Evolutionary conservation across 2,113 vertebrate species (phyloP), one percentile per base, ranked within the genome.

Genomic region (Atrichornis clamosus): DNA sequence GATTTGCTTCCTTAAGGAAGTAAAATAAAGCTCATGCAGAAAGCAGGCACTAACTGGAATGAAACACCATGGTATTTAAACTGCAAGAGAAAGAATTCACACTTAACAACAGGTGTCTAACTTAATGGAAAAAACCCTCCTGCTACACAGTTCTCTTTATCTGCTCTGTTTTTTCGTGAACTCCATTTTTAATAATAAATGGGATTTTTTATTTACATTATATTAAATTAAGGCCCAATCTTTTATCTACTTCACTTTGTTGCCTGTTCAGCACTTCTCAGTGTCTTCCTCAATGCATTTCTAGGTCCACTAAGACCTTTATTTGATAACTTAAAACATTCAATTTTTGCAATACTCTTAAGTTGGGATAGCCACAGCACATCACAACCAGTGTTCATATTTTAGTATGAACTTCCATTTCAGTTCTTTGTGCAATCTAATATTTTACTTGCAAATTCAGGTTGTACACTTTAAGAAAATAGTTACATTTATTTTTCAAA

Each of bases 191-290:
- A 73, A 67, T 42, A 77, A 59, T 33, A 70, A 67, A n/a, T 65
- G 7, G 0, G 0, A 41, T 7, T n/a, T 52, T 74, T 1, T 32
- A 21, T 42, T 87, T 84, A 32, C 10, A 7, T 47, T 3, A 2
- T 73, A 58, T 49, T 58, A 4, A 44, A 6, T 62, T 44, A 52
- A 37, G 18, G 13, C 2, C 7, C 14, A 41, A 1, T 58, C 18
- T 76, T 65, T 47, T 53, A 32, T 53, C 22, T 42, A 6, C 7
- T 4, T 46, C 2, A 1, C 11, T 37, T 53, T 59, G 2, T n/a
- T 79, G 23, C 8, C 23, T 50, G 16, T 49, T 9, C n/a, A 70
- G 15, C 53, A 41, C 26, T 49, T 88, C 17, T 16, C 13, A n/a
- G 1, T 37, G 19, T 50, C 22, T 46, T 42, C 16, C 7, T 10